Base-by-base conservation (phyloP, 2,888 invertebrate genomes). In the Leptura quadrifasciata region DNA sequence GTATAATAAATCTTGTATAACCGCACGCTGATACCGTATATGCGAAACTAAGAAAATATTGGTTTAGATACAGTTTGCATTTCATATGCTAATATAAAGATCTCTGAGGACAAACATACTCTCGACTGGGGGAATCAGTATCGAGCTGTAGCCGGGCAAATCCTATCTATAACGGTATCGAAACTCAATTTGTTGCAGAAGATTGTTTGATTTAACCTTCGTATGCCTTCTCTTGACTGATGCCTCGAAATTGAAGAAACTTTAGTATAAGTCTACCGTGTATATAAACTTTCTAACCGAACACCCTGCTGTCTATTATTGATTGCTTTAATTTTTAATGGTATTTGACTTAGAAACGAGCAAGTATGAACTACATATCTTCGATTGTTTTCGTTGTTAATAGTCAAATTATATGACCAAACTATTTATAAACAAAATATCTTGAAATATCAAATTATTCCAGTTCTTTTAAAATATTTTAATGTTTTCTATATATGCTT, bases 111-210 rank as follows among this genome's bases (percentile, higher is more conserved):
- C 35, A 63, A 63, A 63, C 61, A 63, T 35, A 35, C 17, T 63
- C 31, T 63, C 8, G 61, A 63, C 61, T 18, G 18, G 61, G 61
- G 61, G 61, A 60, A 31, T 63, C 61, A 31, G 35, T 63, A 31
- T 63, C 61, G 18, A 63, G 35, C 61, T 35, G 39, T 12, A 39
- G 39, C 39, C 39, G 39, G 18, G 18, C 61, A 63, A 63, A 63
- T 63, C 61, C 61, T 63, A 63, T 63, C 61, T 31, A 35, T 63
- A 63, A 31, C 72, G 72, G 55, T 68, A 54, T 76, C 63, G 70
- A 73, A 78, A 77, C 76, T 74, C 78, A 76, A 78, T 78, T 78
- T 78, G 60, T 21, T 54, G 35, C 76, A 69, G 76, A 68, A 73
- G 76, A 68, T 57, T 55, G 67, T 65, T 73, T 72, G 77, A 76